Evolutionary conservation across 92 coral and sea anemone genomes (phyloP).

Genomic region (Hydrozoanthus gracilis): DNA sequence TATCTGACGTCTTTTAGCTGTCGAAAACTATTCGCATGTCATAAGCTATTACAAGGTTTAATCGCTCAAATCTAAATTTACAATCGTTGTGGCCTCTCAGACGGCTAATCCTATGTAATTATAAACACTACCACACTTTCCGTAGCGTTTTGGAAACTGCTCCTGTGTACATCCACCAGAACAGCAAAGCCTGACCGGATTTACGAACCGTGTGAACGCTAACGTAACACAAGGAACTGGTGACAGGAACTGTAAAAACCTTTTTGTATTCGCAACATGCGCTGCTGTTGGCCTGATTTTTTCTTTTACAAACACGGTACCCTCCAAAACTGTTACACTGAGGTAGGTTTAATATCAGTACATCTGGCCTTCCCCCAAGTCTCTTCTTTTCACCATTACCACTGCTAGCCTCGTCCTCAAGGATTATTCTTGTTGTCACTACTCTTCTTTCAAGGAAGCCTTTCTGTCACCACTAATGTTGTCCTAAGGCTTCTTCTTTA

Average conservation of each 20-base stretch:
- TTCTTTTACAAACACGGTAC: constrained; percentile 6
- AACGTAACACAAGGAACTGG: constrained; percentile 26
- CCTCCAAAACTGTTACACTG: constrained; percentile 36
- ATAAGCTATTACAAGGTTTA: too few species aligned
- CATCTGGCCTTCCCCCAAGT: too few species aligned
- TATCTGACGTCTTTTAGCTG: too few species aligned
- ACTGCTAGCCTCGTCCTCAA: too few species aligned
- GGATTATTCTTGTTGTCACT: too few species aligned
- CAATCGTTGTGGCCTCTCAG: too few species aligned
- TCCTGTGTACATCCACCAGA: constrained; percentile 9
- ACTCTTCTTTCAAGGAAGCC: too few species aligned
- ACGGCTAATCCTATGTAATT: not conserved
- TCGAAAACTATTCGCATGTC: too few species aligned
- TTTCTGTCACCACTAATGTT: too few species aligned
- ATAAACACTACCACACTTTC: not conserved
- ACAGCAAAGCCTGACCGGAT: not conserved
- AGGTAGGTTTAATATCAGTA: not conserved
- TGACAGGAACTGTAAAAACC: constrained; percentile 33
- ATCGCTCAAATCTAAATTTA: not conserved
- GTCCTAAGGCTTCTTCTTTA: too few species aligned
- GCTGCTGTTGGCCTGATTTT: not conserved
- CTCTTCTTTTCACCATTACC: too few species aligned
- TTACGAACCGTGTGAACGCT: not conserved
- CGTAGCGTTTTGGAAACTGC: constrained; percentile 27
- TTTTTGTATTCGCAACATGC: constrained; percentile 2